These are phyloP conservation scores for Strigamia maritima DNA, from an alignment of 2,888 invertebrate genomes.

Conservation along the genomic window DNA sequence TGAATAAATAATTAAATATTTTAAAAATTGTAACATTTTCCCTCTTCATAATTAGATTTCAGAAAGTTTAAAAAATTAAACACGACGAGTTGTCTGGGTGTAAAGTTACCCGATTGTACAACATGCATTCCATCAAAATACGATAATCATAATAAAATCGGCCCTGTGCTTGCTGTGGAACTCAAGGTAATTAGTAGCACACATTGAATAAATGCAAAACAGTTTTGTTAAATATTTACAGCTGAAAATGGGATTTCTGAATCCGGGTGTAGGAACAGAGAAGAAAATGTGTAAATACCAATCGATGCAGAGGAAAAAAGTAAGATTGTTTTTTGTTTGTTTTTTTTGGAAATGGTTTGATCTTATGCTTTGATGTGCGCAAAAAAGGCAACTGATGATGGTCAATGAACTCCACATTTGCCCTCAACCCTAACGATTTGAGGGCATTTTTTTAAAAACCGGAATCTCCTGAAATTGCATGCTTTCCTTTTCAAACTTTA, in stretches of 20 bases:
- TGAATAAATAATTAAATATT: background rate
- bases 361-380: background rate
- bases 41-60: background rate
- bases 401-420: background rate
- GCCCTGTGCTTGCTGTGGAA: background rate
- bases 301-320: background rate
- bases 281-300: background rate
- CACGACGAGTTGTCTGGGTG: background rate
- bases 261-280: background rate
- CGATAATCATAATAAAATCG: background rate
- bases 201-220: background rate
- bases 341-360: background rate
- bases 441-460: background rate
- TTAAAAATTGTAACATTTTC: background rate
- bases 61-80: background rate
- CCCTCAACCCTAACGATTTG: background rate
- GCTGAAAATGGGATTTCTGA: background rate
- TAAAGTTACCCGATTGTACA: background rate
- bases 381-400: background rate
- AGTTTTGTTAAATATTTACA: background rate
- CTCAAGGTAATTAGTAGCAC: background rate
- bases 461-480: background rate
- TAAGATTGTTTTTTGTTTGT: background rate
- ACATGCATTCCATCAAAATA: background rate
- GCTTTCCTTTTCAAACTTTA: conserved; percentile 7